Conservation (phyloP, 2,113 vertebrate genomes). For the Clarias macrocephalus region DNA sequence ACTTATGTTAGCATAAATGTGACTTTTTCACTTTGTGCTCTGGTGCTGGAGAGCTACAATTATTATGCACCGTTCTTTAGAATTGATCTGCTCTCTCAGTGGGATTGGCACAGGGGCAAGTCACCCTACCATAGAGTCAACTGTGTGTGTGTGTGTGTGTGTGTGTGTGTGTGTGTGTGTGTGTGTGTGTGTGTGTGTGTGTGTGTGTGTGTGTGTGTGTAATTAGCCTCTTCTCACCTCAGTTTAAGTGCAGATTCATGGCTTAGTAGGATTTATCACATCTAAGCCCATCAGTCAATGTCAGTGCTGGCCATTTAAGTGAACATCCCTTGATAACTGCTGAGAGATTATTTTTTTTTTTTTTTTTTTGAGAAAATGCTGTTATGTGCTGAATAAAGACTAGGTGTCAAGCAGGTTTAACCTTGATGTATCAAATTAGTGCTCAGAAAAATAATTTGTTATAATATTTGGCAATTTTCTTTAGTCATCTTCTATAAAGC, state of each 20-base stretch:
- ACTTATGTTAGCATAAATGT: not conserved
- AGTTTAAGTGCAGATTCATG: slow-evolving; percentile 22
- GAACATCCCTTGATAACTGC: slow-evolving; percentile 3
- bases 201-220: slow-evolving; percentile 11
- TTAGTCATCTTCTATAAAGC: not conserved
- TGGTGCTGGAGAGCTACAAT: not conserved
- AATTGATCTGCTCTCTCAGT: slow-evolving; percentile 14
- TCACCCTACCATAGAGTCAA: not conserved
- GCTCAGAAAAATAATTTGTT: not conserved
- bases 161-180: not conserved
- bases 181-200: too few species aligned
- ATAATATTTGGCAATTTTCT: not conserved
- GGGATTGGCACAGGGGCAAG: slow-evolving; percentile 12
- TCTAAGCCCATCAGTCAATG: slow-evolving; percentile 42
- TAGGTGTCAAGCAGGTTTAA: not conserved
- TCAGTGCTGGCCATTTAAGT: slow-evolving; percentile 17
- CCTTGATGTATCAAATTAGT: slow-evolving; percentile 6
- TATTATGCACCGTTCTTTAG: slow-evolving; percentile 22
- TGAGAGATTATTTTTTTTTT: not conserved
- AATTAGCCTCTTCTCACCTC: slow-evolving; percentile 24
- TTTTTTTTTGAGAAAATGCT: not conserved
- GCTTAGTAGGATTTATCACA: slow-evolving; percentile 23
- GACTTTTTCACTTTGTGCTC: not conserved
- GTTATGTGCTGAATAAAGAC: not conserved
- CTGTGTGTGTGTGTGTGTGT: not conserved